Base-by-base conservation (phyloP, 2,113 vertebrate genomes). In the Nesogale talazaci region DNA sequence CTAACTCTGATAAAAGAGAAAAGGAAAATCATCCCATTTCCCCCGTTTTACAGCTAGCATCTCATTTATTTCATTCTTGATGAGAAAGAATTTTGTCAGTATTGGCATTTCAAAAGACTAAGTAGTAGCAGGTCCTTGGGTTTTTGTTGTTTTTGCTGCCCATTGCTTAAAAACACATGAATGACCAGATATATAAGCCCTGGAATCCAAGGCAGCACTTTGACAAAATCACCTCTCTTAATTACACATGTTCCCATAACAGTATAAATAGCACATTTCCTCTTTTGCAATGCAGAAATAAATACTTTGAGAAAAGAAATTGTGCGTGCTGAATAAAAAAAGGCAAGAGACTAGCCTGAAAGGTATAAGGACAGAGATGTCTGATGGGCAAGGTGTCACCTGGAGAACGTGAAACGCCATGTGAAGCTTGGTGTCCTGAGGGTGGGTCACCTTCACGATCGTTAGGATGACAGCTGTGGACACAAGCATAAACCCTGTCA, bases 371-470 rank as follows among this genome's bases (percentile, higher is more conserved):
- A 52, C 15, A 89, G 40, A 92, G 7, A 87, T 52, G 36, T n/a
- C 85, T 31, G 57, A 81, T 80, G 27, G 65, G 57, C 76, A 93
- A 92, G 63, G n/a, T 27, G 5, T 97, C 97, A 98, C 98, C 98
- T 98, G 98, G 19, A 98, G 96, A 77, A 98, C 96, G 36, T 98
- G 98, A 70, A 98, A 93, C 75, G 89, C 93, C 93, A 98, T 96
- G 88, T 97, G 98, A 93, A 97, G 82, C 42, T 94, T 97, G 83
- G 63, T 95, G 80, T 96, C 95, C 65, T 96, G 95, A 52, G 96
- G 96, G 61, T 85, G 87, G 12, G 91, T 92, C 93, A 99, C 34
- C 89, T 98, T 98, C 79, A 98, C 84, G 29, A 98, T 78, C 27
- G 97, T 97, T 6, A 98, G 97, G 87, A 98, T 86, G 85, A 98